Evolutionary conservation across 2,888 invertebrate species (phyloP), one percentile per base, ranked within the genome.

Genomic region (Synergus umbraculus): DNA sequence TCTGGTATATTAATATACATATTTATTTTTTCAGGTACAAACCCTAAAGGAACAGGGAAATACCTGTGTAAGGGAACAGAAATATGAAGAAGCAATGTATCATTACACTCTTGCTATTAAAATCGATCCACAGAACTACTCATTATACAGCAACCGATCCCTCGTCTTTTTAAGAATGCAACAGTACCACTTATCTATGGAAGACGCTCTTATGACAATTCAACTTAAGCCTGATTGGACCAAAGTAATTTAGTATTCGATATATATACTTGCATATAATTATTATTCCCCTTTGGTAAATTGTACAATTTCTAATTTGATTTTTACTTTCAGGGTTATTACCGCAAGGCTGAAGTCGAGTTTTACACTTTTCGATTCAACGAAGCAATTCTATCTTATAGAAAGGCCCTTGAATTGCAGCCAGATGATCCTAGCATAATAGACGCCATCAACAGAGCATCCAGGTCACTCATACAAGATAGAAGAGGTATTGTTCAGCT

Each of bases 101-200:
- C 95, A 96, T 92, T 97, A 97, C 89, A 96, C 96, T 0, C 95
- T 96, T 86, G 97, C 96, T 2, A 95, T 97, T 85, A 96, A 96
- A 92, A 89, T 95, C 86, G 96, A 96, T 85, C 94, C 95, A 10
- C 94, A 93, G 82, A 96, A 96, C 92, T 95, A 94, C 88, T 93
- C 95, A 18, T 91, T 97, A 67, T 96, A 95, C 92, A 97, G 97
- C 89, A 97, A 97, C 91, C 93, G 97, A 88, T 97, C 97, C 7
- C 94, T 95, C 88, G 96, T 96, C 13, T 97, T 96, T 92, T 92
- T 97, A 54, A 96, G 96, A 92, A 92, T 96, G 85, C 95, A 96
- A 87, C 96, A 96, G 90, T 96, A 95, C 92, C 96, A 95, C 91
- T 94, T 95, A 85, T 96, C 97, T 0, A 92, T 96, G 86, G 94